phyloP scores from a whole-genome alignment of 2,113 vertebrate species.

The Apistogramma diplotaenia region DNA sequence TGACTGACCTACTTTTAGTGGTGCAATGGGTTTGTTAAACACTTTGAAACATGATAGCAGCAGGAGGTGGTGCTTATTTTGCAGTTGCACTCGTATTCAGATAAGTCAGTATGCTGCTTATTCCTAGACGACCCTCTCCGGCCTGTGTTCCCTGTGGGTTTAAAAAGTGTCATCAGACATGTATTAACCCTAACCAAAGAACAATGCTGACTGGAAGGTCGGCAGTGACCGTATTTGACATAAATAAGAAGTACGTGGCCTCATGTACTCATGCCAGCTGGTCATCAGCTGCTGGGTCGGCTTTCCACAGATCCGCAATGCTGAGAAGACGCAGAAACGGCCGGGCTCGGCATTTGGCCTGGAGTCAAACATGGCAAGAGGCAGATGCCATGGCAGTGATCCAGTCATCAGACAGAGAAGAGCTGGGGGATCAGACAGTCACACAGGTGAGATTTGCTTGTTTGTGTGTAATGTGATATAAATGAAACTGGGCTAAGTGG shows the following conservation, averaged over 20 bases:
- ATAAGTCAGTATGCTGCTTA: not conserved
- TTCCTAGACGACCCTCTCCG: not conserved
- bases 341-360: conserved; percentile 79
- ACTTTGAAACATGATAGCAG: not conserved
- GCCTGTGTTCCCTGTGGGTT: not conserved
- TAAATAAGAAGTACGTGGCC: not conserved
- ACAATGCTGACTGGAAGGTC: not conserved
- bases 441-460: conserved; percentile 77
- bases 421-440: conserved; percentile 74
- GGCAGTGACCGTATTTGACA: not conserved
- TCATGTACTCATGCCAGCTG: conserved; percentile 18
- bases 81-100: not conserved
- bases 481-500: not conserved
- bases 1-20: not conserved
- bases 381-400: conserved; percentile 65
- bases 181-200: not conserved
- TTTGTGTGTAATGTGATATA: not conserved
- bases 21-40: not conserved
- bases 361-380: conserved; percentile 77
- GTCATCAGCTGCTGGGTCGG: conserved; percentile 14
- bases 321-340: conserved; percentile 81
- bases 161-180: not conserved
- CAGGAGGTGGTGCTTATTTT: not conserved
- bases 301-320: conserved; percentile 74
- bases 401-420: conserved; percentile 48